Conservation (phyloP, 2,113 vertebrate genomes). For the Zapornia atra region DNA sequence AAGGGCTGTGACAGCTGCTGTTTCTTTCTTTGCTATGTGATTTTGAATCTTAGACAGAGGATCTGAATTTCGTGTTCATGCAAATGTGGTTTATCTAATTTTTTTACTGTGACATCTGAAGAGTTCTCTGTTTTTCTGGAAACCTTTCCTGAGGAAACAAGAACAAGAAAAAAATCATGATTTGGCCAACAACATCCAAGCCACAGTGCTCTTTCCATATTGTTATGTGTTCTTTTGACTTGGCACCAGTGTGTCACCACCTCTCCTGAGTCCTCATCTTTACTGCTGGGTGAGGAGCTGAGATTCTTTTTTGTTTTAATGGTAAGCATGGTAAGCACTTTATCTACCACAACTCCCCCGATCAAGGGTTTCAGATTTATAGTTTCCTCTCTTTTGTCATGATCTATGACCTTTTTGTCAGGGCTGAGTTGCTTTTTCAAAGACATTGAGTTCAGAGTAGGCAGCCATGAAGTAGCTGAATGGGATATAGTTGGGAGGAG, state of each 20-base stretch:
- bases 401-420: neutral
- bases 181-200: neutral
- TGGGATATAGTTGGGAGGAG: neutral
- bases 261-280: neutral
- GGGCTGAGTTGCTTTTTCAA: neutral
- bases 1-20: neutral
- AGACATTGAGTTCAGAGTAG: neutral
- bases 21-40: neutral
- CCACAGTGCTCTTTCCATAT: neutral
- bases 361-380: neutral
- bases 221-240: neutral
- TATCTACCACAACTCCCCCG: neutral
- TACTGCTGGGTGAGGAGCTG: neutral
- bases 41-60: neutral
- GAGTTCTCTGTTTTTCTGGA: neutral
- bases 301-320: neutral
- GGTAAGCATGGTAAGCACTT: neutral
- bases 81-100: neutral
- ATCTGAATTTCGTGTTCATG: neutral
- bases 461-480: neutral
- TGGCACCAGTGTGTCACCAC: neutral
- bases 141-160: neutral
- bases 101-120: neutral
- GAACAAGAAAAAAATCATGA: neutral
- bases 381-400: neutral